A percentile compares a stretch with the other conserved stretches of the same genome.
phyloP scores from a whole-genome alignment of 2,113 vertebrate genomes.

The Eurypyga helias region DNA sequence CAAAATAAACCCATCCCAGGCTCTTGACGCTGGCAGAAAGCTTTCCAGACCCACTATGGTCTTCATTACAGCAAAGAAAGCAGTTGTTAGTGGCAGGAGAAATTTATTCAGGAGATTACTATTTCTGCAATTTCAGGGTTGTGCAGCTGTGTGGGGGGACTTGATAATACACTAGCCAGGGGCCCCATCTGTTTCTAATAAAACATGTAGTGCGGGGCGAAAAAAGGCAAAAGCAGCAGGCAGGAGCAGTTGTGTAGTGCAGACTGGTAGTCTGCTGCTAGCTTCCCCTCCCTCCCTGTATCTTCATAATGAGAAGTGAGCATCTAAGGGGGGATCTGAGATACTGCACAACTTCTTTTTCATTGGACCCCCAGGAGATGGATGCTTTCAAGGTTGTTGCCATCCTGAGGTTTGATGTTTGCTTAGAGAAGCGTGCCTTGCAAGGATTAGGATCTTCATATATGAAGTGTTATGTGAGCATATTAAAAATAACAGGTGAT shows the following conservation, averaged over 20 bases:
- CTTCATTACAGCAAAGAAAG: conserved; percentile 38
- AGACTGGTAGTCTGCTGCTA: not conserved
- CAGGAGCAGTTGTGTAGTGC: not conserved
- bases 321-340: not conserved
- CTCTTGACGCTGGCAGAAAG: conserved; percentile 27
- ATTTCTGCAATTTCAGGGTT: conserved; percentile 60
- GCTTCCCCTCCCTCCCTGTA: not conserved
- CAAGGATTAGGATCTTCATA: not conserved
- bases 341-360: not conserved
- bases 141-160: conserved; percentile 62
- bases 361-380: not conserved
- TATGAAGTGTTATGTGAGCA: not conserved
- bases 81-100: conserved; percentile 72
- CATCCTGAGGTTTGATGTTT: not conserved
- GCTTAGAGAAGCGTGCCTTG: not conserved
- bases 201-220: not conserved
- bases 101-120: conserved; percentile 55
- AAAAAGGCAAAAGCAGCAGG: not conserved
- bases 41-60: conserved; percentile 14
- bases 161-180: conserved; percentile 10
- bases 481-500: not conserved
- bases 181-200: conserved; percentile 63
- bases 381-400: not conserved
- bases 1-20: conserved; percentile 54
- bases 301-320: not conserved